Percentiles rank a stretch among this genome's conserved stretches.
These are phyloP conservation scores for Xylophagus ater DNA, from an alignment of 2,888 invertebrate genomes.

Conservation along the genomic window DNA sequence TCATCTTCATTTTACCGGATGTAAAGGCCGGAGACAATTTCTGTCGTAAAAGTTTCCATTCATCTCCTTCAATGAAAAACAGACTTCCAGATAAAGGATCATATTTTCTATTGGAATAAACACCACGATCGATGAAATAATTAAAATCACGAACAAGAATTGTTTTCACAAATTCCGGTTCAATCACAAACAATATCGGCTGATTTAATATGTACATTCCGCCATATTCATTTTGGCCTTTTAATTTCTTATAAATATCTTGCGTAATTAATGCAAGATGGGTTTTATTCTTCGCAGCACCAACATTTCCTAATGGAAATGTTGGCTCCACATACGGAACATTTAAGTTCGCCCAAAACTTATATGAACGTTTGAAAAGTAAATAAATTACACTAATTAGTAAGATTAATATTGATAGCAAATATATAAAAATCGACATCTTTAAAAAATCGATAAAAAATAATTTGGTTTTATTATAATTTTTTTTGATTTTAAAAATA, in stretches of 20 bases:
- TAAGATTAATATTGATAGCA: constrained; percentile 1
- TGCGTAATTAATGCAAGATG: constrained; percentile 9
- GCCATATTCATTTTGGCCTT: constrained; percentile 11
- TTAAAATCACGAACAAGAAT: constrained; percentile 16
- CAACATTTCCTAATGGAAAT: constrained; percentile 17
- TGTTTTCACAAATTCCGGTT: constrained; percentile 15
- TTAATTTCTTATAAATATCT: constrained; percentile 14
- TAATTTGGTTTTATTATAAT: no score
- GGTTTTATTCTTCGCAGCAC: constrained; percentile 4
- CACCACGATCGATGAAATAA: constrained; percentile 17
- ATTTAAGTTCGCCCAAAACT: constrained; percentile 6
- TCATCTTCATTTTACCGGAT: constrained; percentile 18
- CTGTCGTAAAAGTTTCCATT: constrained; percentile 17
- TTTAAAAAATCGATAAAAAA: no score
- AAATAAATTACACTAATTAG: constrained; percentile 3
- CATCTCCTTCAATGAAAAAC: constrained; percentile 16
- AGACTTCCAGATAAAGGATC: constrained; percentile 19
- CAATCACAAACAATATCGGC: constrained; percentile 13
- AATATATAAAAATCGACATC: constrained; percentile 6
- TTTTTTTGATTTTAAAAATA: no score
- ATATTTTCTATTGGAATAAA: constrained; percentile 16
- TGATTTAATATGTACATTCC: constrained; percentile 15
- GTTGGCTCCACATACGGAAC: constrained; percentile 15
- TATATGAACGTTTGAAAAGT: constrained; percentile 6
- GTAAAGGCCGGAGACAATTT: constrained; percentile 19